These are phyloP conservation scores for Bovichtus diacanthus DNA, from an alignment of 2,797 vertebrate species.

Conservation along the genomic window DNA sequence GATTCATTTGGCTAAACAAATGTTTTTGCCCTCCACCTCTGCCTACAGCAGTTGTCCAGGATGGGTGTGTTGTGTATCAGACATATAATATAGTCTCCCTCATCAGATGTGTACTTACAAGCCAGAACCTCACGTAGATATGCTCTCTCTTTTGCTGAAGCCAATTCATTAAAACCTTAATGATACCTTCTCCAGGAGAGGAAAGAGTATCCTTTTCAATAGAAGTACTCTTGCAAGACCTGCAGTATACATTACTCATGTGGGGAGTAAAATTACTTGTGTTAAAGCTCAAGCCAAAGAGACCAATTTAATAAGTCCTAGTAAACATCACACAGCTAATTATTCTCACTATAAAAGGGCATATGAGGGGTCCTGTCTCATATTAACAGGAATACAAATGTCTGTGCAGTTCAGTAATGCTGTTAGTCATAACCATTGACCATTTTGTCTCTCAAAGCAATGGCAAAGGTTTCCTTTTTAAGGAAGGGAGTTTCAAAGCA, in stretches of 20 bases:
- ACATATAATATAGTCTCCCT: neutral
- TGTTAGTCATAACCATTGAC: neutral
- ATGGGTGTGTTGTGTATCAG: neutral
- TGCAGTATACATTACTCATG: constrained; percentile 26
- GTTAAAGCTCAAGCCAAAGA: constrained; percentile 21
- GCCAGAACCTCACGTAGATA: constrained; percentile 5
- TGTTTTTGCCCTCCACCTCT: constrained; percentile 6
- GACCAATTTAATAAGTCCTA: neutral
- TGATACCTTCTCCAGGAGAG: constrained; percentile 11
- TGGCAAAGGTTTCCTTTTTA: neutral
- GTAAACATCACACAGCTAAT: neutral
- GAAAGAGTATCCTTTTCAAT: constrained; percentile 20
- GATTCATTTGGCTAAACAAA: constrained; percentile 63
- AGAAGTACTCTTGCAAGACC: constrained; percentile 5
- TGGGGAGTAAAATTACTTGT: constrained; percentile 16
- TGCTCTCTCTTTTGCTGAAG: neutral
- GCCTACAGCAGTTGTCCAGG: neutral
- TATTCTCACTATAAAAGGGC: neutral
- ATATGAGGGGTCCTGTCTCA: neutral
- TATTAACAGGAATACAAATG: neutral
- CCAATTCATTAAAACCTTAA: constrained; percentile 15
- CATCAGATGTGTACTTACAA: neutral
- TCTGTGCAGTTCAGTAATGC: neutral
- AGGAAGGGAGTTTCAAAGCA: neutral
- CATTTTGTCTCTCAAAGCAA: constrained; percentile 3